These are phyloP conservation scores for Luscinia luscinia DNA, from an alignment of 2,797 vertebrate genomes.

Conservation along the genomic window DNA sequence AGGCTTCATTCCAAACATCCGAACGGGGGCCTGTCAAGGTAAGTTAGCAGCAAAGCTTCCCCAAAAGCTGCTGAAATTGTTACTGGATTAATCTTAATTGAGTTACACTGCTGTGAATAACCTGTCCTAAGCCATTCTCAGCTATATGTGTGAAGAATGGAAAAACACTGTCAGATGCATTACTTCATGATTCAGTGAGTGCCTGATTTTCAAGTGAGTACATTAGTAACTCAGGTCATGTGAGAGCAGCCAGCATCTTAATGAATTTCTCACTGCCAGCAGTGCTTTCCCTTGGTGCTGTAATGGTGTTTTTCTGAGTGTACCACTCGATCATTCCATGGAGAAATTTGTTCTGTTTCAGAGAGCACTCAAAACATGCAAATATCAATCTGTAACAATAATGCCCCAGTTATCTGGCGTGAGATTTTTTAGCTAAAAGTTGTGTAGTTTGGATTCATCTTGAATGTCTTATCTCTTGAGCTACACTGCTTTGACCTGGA, in stretches of 20 bases:
- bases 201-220: slow-evolving; percentile 77
- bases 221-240: slow-evolving; percentile 59
- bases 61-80: slow-evolving; percentile 62
- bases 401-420: neutral
- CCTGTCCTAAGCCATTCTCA: slow-evolving; percentile 80
- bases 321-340: neutral
- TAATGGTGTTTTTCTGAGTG: slow-evolving; percentile 16
- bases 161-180: slow-evolving; percentile 81
- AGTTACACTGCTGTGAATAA: slow-evolving; percentile 82
- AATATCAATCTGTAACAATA: slow-evolving; percentile 2
- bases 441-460: slow-evolving; percentile 15
- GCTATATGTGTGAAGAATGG: slow-evolving; percentile 73
- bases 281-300: slow-evolving; percentile 18
- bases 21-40: slow-evolving; percentile 98
- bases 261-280: slow-evolving; percentile 67
- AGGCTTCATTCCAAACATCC: slow-evolving; percentile 97
- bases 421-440: neutral
- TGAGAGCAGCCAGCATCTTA: slow-evolving; percentile 66
- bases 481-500: slow-evolving; percentile 15
- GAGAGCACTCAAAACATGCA: neutral
- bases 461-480: neutral
- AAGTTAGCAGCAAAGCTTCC: slow-evolving; percentile 53
- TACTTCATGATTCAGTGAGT: slow-evolving; percentile 79
- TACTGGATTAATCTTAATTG: slow-evolving; percentile 82
- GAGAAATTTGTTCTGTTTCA: slow-evolving; percentile 17